phyloP scores from a whole-genome alignment of 2,113 vertebrate species.

The Brachypteracias leptosomus region DNA sequence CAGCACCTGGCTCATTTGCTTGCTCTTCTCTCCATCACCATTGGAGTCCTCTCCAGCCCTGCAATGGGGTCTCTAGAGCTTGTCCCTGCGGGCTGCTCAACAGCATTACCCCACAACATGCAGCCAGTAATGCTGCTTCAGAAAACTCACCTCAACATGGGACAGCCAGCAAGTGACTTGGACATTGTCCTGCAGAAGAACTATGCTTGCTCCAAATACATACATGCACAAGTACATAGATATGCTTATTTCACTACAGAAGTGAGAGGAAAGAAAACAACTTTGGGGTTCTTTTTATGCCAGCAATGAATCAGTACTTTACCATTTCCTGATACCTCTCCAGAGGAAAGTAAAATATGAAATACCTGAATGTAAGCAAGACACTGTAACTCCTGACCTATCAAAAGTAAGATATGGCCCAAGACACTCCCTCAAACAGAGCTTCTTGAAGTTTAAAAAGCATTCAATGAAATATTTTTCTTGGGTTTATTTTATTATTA shows the following conservation, averaged over 20 bases:
- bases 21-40: background rate
- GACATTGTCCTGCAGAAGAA: background rate
- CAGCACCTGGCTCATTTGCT: background rate
- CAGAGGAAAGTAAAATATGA: background rate
- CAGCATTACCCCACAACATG: fast-evolving
- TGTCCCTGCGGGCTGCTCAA: background rate
- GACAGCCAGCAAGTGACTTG: fast-evolving
- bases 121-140: background rate
- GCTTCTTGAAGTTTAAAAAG: background rate
- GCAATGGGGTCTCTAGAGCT: background rate
- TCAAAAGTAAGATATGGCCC: background rate
- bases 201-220: fast-evolving
- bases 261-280: background rate
- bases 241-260: background rate
- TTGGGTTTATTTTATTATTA: background rate
- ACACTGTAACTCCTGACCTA: background rate
- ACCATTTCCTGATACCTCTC: fast-evolving
- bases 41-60: background rate
- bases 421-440: background rate
- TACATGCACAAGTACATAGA: background rate
- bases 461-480: background rate
- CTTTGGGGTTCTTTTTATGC: background rate
- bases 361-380: background rate
- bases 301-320: background rate
- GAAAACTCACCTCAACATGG: fast-evolving